Evolutionary conservation across 1,140 invertebrate species (phyloP), one percentile per base, ranked within the genome.

Genomic region (Luehdorfia chinensis): DNA sequence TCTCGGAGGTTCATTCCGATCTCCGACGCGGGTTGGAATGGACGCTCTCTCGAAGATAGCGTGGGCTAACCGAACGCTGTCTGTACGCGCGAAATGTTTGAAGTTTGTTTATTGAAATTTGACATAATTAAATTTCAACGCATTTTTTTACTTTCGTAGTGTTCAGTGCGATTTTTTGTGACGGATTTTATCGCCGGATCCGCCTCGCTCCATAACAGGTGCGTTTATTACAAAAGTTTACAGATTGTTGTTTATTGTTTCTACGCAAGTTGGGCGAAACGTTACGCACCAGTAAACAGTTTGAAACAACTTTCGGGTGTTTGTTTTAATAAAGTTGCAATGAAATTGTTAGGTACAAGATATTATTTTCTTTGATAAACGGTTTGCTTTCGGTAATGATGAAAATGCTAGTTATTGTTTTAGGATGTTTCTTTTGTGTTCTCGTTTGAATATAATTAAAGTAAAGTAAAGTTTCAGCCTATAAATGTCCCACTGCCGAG

Each of bases 31-130:
- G 6, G 11, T 9, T 18, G 2, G n/a, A 6, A 1, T 5, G 18
- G 11, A 9, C 6, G 34, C n/a, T n/a, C n/a, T n/a, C n/a, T n/a
- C 18, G 13, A 1, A 12, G 1, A 13, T 37, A 5, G n/a, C 1
- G 18, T 9, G 9, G 18, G 7, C 18, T 6, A 9, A 4, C 4
- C 34, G 34, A 2, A 1, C 19, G 9, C 34, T 12, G 11, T 7
- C 1, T 1, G 18, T 6, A 16, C 18, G n/a, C 11, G 11, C 34
- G 18, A 37, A 37, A 23, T 37, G 11, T 23, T 23, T 37, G 16
- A 19, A 15, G 34, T 13, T n/a, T 37, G 34, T n/a, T 6, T 12
- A 23, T 9, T 23, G 11, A 37, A 37, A 37, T 18, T 37, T 36
- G 16, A 9, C 14, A 1, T 12, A 9, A 19, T 11, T 16, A 18